phyloP scores from a whole-genome alignment of 2,797 vertebrate species.

The Pangasius mekongensis region DNA sequence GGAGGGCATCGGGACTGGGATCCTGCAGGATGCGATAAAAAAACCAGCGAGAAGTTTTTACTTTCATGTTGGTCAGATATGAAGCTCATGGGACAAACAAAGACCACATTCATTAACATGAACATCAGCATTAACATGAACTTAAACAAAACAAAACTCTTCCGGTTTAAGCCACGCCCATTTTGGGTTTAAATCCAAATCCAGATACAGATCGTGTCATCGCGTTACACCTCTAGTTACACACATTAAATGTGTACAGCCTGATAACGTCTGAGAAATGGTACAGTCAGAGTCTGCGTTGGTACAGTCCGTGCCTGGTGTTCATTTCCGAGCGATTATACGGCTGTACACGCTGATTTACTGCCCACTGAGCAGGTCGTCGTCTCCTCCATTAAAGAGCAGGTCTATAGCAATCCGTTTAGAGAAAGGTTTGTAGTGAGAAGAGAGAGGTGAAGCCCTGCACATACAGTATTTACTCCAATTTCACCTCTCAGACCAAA shows the following conservation, averaged over 20 bases:
- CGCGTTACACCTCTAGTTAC: background rate
- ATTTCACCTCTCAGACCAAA: background rate
- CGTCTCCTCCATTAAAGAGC: constrained; percentile 1
- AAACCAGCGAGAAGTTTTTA: too few relatives aligned
- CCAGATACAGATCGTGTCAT: background rate
- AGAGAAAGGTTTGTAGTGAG: background rate
- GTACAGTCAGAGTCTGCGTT: background rate
- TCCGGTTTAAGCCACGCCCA: background rate
- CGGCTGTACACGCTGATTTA: background rate
- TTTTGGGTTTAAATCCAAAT: background rate
- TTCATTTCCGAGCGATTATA: background rate
- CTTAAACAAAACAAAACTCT: background rate
- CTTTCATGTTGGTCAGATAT: background rate
- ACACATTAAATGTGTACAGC: background rate
- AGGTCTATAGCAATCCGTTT: background rate
- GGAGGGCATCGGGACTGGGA: too few relatives aligned
- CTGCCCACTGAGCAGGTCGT: background rate
- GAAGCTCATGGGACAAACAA: background rate
- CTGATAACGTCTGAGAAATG: background rate
- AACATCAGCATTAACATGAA: background rate
- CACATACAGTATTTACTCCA: background rate
- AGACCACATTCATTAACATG: background rate
- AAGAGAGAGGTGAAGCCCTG: background rate
- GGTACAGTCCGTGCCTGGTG: background rate
- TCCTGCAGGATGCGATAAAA: too few relatives aligned